Base-by-base conservation (phyloP, 2,888 invertebrate genomes). In the Rhingia campestris region DNA sequence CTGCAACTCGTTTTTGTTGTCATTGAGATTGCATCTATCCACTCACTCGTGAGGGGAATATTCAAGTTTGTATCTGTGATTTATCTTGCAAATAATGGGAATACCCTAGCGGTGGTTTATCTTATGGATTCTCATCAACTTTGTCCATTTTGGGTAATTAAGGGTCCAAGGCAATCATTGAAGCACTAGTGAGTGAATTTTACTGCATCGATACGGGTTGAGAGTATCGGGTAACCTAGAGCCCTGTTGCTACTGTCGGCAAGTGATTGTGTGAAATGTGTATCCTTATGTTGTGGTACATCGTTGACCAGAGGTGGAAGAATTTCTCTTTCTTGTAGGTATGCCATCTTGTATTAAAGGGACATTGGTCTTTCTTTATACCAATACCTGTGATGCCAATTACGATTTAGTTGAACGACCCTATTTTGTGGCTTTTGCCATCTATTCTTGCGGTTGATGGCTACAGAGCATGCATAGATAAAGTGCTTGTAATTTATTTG, bases 61-160 rank as follows among this genome's bases (percentile, higher is more conserved):
- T 14, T 22, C 47, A 47, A 41, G 41, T 6, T 12, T 9, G 12
- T 47, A 6, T 14, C 4, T 22, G 14, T 7, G 45, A 45, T 12
- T 47, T 9, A 14, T 47, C 9, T 4, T 6, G 10, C n/a, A 41
- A n/a, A n/a, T 47, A 4, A 47, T 47, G 47, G 47, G n/a, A 51
- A 51, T 51, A n/a, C 32, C 51, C 51, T 10, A n/a, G 6, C 2
- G 51, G 10, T 32, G 2, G 5, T 32, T n/a, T n/a, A n/a, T 51
- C 5, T 32, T 30, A n/a, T 10, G n/a, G 2, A 32, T 32, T 9
- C 22, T 7, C 10, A 4, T 49, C 10, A 39, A 22, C 9, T 14
- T 37, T 49, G 47, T n/a, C n/a, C n/a, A n/a, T n/a, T 37, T 49
- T 47, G 63, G 63, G n/a, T 30, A 63, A 49, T 47, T 49, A 49